These are phyloP conservation scores for Bombus breviceps DNA, from an alignment of 1,140 invertebrate genomes.

Conservation along the genomic window DNA sequence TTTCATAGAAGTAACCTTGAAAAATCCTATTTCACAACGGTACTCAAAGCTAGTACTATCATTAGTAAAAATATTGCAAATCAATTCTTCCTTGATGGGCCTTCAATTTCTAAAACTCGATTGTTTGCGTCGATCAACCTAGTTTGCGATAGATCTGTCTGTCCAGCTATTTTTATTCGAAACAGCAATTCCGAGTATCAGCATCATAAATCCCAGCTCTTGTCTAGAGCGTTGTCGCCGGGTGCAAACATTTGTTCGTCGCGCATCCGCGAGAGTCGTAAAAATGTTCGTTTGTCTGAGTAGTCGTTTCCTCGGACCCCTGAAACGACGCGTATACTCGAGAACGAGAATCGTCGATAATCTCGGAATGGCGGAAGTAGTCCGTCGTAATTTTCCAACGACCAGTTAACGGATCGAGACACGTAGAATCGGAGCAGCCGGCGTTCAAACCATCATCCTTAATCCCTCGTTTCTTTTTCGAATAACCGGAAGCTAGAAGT, in stretches of 20 bases:
- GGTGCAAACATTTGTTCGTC: background rate
- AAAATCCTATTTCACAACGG: background rate
- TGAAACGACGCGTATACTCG: background rate
- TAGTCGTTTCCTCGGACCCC: background rate
- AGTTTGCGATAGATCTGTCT: background rate
- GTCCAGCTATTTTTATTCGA: background rate
- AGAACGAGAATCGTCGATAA: background rate
- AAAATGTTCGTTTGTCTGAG: conserved; percentile 6
- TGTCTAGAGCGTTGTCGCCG: too few relatives aligned
- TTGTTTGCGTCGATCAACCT: background rate
- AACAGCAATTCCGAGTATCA: background rate
- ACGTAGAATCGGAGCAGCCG: background rate
- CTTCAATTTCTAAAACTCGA: background rate
- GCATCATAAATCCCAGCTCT: background rate
- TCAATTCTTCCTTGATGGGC: background rate
- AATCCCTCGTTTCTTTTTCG: conserved; percentile 8
- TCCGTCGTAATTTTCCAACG: conserved; percentile 21
- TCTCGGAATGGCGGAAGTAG: background rate
- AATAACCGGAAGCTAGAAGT: background rate
- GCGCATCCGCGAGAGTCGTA: background rate
- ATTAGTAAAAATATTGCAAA: background rate
- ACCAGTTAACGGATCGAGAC: background rate
- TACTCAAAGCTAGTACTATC: too few relatives aligned
- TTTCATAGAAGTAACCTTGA: background rate
- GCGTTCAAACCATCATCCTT: background rate